These are phyloP conservation scores for Pontoporia blainvillei DNA, from an alignment of 2,113 vertebrate species.

Conservation along the genomic window DNA sequence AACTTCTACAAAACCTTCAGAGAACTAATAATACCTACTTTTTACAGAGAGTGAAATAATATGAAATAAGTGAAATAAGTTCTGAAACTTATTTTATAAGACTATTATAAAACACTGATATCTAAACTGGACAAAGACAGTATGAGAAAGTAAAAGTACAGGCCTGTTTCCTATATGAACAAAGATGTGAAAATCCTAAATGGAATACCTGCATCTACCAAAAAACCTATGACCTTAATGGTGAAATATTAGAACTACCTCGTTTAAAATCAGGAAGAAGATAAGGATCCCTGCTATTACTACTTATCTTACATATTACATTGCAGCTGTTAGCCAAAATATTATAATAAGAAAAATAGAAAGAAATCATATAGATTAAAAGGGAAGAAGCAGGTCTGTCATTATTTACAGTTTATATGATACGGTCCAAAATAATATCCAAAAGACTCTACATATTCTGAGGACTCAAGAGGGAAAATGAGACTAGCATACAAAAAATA, in stretches of 20 bases:
- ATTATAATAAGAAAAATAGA: background rate
- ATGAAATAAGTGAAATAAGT: too few relatives aligned
- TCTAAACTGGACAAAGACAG: background rate
- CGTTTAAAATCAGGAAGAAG: slow-evolving; percentile 5
- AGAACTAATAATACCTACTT: background rate
- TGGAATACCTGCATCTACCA: background rate
- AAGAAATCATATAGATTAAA: background rate
- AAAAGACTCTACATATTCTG: background rate
- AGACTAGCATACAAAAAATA: background rate
- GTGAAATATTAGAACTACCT: background rate
- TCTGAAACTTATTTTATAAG: slow-evolving; percentile 33
- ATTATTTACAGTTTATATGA: slow-evolving; percentile 11
- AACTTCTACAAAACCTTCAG: slow-evolving; percentile 32
- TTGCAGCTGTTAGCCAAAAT: background rate
- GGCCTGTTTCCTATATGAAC: background rate
- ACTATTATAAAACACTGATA: slow-evolving; percentile 13
- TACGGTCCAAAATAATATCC: background rate
- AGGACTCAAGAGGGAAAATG: slow-evolving; percentile 21
- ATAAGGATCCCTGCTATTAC: background rate
- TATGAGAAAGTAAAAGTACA: background rate
- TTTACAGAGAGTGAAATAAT: background rate
- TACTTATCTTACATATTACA: background rate
- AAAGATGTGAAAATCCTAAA: slow-evolving; percentile 3
- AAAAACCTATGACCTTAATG: background rate
- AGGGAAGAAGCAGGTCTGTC: background rate